A percentile compares a stretch with the other conserved stretches of the same genome.
Evolutionary conservation across 2,797 vertebrate genomes (phyloP).

Genomic region (Fundulus diaphanus): DNA sequence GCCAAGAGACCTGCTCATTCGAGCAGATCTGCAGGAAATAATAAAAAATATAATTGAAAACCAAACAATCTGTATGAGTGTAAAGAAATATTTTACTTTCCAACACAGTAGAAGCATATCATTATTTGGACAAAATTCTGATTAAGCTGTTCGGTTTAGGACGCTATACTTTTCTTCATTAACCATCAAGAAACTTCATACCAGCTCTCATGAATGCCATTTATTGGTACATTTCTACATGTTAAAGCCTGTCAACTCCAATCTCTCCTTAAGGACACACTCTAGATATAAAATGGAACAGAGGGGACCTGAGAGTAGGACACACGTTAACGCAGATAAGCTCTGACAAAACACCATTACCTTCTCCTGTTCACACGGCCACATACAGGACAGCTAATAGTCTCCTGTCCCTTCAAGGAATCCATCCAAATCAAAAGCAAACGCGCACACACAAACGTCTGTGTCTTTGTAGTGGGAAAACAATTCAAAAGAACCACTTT

Average conservation of each 20-base stretch:
- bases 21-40: slow-evolving; percentile 52
- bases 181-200: slow-evolving; percentile 73
- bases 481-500: background rate
- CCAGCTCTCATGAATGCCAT: slow-evolving; percentile 78
- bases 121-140: slow-evolving; percentile 52
- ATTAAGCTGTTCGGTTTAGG: slow-evolving; percentile 40
- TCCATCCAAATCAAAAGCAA: slow-evolving; percentile 61
- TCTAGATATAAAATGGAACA: slow-evolving; percentile 75
- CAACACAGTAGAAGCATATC: slow-evolving; percentile 27
- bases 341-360: slow-evolving; percentile 84
- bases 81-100: slow-evolving; percentile 25
- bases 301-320: slow-evolving; percentile 74
- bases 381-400: slow-evolving; percentile 72
- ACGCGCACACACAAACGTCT: slow-evolving; percentile 9
- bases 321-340: slow-evolving; percentile 81
- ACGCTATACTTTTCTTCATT: slow-evolving; percentile 50
- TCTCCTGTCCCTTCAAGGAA: slow-evolving; percentile 64
- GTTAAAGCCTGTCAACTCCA: slow-evolving; percentile 90
- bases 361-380: slow-evolving; percentile 69
- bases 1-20: slow-evolving; percentile 49
- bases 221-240: slow-evolving; percentile 87
- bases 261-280: slow-evolving; percentile 83
- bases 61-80: slow-evolving; percentile 37
- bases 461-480: background rate
- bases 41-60: slow-evolving; percentile 39